These are phyloP conservation scores for Pelecanoides urinatrix DNA, from an alignment of 2,113 vertebrate species.

Conservation along the genomic window DNA sequence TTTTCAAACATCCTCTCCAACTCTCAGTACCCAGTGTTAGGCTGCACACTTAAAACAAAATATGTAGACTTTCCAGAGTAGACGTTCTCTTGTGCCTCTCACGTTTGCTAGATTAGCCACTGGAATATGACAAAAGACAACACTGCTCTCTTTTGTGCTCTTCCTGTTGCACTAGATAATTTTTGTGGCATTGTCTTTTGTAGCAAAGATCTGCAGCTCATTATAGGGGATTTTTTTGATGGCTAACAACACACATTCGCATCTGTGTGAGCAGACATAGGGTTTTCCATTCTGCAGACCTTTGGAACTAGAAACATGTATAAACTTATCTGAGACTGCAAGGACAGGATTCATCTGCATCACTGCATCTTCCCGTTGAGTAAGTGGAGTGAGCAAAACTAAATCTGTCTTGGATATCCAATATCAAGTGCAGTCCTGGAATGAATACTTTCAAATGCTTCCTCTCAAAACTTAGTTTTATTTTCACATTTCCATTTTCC, in stretches of 20 bases:
- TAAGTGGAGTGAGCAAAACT: neutral
- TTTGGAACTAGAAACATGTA: neutral
- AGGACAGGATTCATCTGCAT: neutral
- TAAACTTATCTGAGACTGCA: neutral
- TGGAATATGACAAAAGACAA: neutral
- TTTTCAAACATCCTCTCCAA: neutral
- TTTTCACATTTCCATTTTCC: neutral
- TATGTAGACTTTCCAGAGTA: neutral
- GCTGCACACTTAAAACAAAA: neutral
- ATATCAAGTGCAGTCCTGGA: neutral
- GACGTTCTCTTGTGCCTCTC: neutral
- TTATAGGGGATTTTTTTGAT: neutral
- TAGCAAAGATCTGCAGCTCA: neutral
- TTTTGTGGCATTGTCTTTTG: neutral
- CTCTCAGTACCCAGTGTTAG: neutral
- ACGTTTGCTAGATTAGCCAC: neutral
- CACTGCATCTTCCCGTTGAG: neutral
- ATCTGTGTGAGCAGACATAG: neutral
- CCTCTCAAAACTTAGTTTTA: neutral
- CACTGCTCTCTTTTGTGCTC: neutral
- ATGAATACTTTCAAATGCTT: neutral
- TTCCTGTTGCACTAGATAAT: no score
- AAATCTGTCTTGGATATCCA: neutral
- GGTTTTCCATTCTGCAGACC: neutral
- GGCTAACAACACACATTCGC: neutral